A percentile compares a stretch with the other conserved stretches of the same genome.
phyloP scores from a whole-genome alignment of 2,888 invertebrate genomes.

The Callyntrura guangdongensis region DNA sequence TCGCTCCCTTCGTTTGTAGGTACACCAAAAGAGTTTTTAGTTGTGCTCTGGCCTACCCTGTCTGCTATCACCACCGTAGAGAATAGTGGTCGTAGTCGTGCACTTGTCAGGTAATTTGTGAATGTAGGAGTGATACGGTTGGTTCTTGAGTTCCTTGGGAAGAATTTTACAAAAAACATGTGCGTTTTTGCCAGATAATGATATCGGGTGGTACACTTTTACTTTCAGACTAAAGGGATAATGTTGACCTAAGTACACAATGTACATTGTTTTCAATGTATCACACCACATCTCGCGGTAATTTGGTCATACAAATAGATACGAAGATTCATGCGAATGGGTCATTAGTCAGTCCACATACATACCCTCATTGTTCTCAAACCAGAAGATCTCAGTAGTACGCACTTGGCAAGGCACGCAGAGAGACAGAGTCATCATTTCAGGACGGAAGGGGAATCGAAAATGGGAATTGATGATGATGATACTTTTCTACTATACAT shows the following conservation, averaged over 20 bases:
- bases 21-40: too few species aligned
- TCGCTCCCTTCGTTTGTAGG: background rate
- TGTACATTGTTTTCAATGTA: background rate
- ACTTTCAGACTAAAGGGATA: background rate
- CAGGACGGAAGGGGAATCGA: constrained; percentile 46
- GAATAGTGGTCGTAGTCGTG: constrained; percentile 5
- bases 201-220: background rate
- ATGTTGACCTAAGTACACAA: too few species aligned
- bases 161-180: constrained; percentile 3
- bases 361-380: background rate
- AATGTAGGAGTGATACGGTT: background rate
- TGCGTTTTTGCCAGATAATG: background rate
- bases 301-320: constrained; percentile 80
- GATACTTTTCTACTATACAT: too few species aligned
- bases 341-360: constrained; percentile 75
- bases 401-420: constrained; percentile 51
- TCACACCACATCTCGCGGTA: constrained; percentile 40
- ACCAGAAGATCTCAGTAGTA: background rate
- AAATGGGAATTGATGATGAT: constrained; percentile 49
- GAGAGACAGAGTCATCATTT: constrained; percentile 13
- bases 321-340: constrained; percentile 76
- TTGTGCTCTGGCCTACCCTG: too few species aligned
- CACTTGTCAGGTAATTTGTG: constrained; percentile 69
- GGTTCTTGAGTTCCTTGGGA: constrained; percentile 32
- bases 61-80: too few species aligned